phyloP scores from a whole-genome alignment of 2,797 vertebrate genomes.

The Carapus acus region DNA sequence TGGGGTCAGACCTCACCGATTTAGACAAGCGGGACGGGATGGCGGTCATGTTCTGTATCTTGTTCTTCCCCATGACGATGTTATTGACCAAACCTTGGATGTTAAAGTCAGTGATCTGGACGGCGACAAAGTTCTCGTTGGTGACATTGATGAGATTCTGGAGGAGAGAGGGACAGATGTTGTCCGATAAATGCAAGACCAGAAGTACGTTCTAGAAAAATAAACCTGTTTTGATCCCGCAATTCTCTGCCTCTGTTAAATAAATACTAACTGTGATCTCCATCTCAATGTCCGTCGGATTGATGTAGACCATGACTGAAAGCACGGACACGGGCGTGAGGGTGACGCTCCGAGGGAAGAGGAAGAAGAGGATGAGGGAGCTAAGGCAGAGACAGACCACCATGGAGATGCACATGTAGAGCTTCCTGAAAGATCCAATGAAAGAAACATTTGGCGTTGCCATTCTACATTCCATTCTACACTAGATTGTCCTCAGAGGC shows the following conservation, averaged over 20 bases:
- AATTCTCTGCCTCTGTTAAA: no score
- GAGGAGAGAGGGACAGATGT: constrained; percentile 11
- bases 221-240: no score
- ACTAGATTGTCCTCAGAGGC: no score
- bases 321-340: constrained; percentile 73
- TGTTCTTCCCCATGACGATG: constrained; percentile 71
- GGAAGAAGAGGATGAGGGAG: constrained; percentile 78
- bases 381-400: constrained; percentile 69
- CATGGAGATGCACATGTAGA: constrained; percentile 78
- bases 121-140: constrained; percentile 79
- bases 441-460: no score
- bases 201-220: no score
- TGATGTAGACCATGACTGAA: constrained; percentile 71
- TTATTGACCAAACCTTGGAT: constrained; percentile 72
- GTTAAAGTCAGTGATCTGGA: constrained; percentile 67
- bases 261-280: constrained; percentile 76
- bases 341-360: constrained; percentile 79
- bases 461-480: no score
- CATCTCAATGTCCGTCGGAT: constrained; percentile 53
- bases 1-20: constrained; percentile 64
- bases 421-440: constrained; percentile 71
- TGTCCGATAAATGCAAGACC: no score
- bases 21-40: constrained; percentile 65
- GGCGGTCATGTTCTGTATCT: constrained; percentile 59
- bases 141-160: constrained; percentile 82